Evolutionary conservation across 2,888 invertebrate species (phyloP).

Genomic region (Seira sanloemensis): DNA sequence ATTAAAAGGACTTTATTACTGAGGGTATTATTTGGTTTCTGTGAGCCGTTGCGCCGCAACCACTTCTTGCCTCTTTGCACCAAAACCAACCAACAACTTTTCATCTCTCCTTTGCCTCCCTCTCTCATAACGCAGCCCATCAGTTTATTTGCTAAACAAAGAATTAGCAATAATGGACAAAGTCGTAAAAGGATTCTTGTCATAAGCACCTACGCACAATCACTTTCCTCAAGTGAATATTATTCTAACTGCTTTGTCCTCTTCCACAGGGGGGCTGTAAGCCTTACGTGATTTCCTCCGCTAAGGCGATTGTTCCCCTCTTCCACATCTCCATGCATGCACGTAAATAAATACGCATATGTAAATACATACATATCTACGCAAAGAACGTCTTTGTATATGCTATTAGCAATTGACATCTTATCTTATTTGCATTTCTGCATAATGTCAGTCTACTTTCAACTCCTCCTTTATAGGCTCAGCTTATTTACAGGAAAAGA

Average conservation of each 20-base stretch:
- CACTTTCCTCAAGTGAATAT: constrained; percentile 23
- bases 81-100: constrained; percentile 1
- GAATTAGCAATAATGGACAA: background rate
- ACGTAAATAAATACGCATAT: too few relatives aligned
- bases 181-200: background rate
- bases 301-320: background rate
- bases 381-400: too few relatives aligned
- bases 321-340: background rate
- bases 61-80: too few relatives aligned
- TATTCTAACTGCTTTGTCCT: background rate
- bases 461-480: background rate
- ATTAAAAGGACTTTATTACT: too few relatives aligned
- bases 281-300: background rate
- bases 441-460: background rate
- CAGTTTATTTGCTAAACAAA: constrained; percentile 1
- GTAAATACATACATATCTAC: background rate
- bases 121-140: too few relatives aligned
- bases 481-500: background rate
- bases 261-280: constrained; percentile 1
- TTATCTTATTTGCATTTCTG: constrained; percentile 15
- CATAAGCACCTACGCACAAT: constrained; percentile 62
- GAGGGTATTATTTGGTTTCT: too few relatives aligned
- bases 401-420: background rate
- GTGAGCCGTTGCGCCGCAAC: too few relatives aligned
- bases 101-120: background rate